Conservation (phyloP, 2,888 invertebrate genomes). For the Electrophaes corylata region DNA sequence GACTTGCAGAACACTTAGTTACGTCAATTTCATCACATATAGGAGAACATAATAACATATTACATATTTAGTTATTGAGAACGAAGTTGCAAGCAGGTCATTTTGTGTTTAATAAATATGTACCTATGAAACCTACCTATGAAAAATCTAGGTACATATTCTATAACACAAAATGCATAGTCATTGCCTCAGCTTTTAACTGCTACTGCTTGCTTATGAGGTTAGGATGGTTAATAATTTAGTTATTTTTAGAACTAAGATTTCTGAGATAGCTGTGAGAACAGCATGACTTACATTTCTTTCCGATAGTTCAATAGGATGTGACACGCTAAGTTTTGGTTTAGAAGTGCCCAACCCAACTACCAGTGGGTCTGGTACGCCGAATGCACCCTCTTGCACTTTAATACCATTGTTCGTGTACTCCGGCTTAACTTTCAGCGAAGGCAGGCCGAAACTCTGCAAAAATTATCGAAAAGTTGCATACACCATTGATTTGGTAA, state of each 20-base stretch:
- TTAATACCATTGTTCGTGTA: constrained; percentile 65
- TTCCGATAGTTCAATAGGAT: constrained; percentile 88
- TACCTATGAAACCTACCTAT: no score
- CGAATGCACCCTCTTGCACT: constrained; percentile 84
- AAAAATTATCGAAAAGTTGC: constrained; percentile 43
- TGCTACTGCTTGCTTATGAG: not conserved
- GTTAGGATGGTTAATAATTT: not conserved
- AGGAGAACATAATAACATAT: no score
- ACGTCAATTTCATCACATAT: no score
- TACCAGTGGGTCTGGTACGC: constrained; percentile 86
- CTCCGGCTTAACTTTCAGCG: constrained; percentile 84
- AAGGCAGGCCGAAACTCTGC: constrained; percentile 87
- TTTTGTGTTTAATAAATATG: no score
- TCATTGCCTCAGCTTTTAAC: not conserved
- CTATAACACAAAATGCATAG: not conserved
- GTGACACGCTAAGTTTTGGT: constrained; percentile 80
- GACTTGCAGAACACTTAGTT: no score
- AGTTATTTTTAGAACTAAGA: not conserved
- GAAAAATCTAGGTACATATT: no score
- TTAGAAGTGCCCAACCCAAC: constrained; percentile 82
- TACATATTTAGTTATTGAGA: no score
- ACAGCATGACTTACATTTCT: constrained; percentile 82
- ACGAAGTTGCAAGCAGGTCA: no score
- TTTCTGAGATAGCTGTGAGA: not conserved
- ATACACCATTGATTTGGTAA: not conserved